Evolutionary conservation across 2,797 vertebrate genomes (phyloP), one percentile per base, ranked within the genome.

Genomic region (Platyrinchus mystaceus): DNA sequence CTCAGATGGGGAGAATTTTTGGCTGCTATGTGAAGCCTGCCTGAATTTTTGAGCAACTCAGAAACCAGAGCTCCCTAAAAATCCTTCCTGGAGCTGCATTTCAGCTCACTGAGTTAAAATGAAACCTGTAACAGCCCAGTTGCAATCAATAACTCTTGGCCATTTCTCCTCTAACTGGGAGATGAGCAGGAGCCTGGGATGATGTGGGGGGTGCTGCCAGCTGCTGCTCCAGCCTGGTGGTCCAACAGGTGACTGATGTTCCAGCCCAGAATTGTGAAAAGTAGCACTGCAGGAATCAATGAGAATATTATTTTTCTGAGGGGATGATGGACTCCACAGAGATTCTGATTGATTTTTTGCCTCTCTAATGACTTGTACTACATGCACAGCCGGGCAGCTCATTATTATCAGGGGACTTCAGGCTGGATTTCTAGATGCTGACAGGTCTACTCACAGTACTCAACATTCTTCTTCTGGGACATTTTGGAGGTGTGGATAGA

Each of bases 331-430:
- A 91, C 60, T 92, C 84, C 39, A 8, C 68, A 5, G 23, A 94
- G 79, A 78, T 92, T 84, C 70, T 52, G 83, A 93, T 90, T 84
- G 95, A 94, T 96, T 95, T 95, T 60, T 93, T 59, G 55, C 56
- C 62, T 82, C 71, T 95, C 84, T 96, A 95, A 95, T 97, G 94
- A 95, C 79, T 95, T 96, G 79, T 93, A 93, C 91, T 96, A 95
- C 95, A 96, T 94, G 94, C 92, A 86, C 89, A 86, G 46, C 90
- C 13, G 1, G 90, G 87, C 82, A 90, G 87, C 85, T 96, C 92
- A 75, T 95, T 94, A 92, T 96, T 95, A 70, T 63, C 91, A 79
- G 74, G 88, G 71, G 93, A 87, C 71, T 84, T 78, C 74, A 63
- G 93, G 62, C 73, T 90, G 91, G 46, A 69, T 93, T 95, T 91